phyloP scores from a whole-genome alignment of 2,888 invertebrate genomes.

The Lepidocyrtinus sp. region DNA sequence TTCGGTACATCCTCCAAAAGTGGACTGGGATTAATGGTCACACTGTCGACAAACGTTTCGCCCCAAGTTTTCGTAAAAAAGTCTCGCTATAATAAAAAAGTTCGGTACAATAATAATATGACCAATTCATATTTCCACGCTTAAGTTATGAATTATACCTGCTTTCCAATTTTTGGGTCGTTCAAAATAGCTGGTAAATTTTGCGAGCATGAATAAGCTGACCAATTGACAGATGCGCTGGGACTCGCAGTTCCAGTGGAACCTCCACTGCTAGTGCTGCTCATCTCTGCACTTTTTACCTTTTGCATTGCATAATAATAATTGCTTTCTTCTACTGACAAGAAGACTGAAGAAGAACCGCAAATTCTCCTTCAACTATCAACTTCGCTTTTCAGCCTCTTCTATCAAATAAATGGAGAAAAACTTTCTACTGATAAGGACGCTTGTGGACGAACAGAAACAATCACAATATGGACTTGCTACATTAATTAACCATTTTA shows the following conservation, averaged over 20 bases:
- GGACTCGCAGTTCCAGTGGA: slow-evolving; percentile 25
- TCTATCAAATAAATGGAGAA: neutral
- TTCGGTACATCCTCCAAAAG: slow-evolving; percentile 84
- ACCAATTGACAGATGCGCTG: slow-evolving; percentile 76
- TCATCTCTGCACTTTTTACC: slow-evolving; percentile 34
- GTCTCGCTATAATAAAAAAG: slow-evolving; percentile 76
- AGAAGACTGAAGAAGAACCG: no score
- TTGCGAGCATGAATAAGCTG: slow-evolving; percentile 91
- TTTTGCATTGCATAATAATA: slow-evolving; percentile 30
- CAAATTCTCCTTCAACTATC: neutral
- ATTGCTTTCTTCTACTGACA: no score
- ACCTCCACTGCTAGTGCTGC: slow-evolving; percentile 36
- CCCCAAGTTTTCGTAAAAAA: slow-evolving; percentile 99
- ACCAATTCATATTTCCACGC: neutral
- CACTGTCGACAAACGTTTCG: slow-evolving; percentile 88
- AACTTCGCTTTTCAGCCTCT: neutral
- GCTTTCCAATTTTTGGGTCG: slow-evolving; percentile 93
- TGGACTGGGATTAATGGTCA: slow-evolving; percentile 83
- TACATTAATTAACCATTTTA: no score
- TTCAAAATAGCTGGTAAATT: slow-evolving; percentile 96
- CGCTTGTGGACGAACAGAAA: neutral
- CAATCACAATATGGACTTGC: no score
- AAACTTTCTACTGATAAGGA: neutral
- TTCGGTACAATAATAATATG: slow-evolving; percentile 10
- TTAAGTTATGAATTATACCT: slow-evolving; percentile 73